These are phyloP conservation scores for Cebidichthys violaceus DNA, from an alignment of 2,113 vertebrate genomes.

Conservation along the genomic window DNA sequence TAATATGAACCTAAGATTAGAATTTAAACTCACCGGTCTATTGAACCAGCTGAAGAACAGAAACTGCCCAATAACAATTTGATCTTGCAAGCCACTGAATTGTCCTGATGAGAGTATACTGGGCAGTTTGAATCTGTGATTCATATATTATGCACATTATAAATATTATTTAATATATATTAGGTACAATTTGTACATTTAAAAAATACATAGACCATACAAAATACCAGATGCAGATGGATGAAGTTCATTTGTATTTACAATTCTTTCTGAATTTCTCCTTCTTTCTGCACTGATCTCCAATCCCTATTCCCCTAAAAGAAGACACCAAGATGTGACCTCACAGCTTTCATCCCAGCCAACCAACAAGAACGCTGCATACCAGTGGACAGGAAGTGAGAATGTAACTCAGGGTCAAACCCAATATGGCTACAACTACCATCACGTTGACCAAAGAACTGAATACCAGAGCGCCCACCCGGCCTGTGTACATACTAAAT, in stretches of 20 bases:
- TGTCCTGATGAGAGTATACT: background rate
- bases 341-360: slow-evolving; percentile 34
- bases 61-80: background rate
- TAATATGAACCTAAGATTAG: background rate
- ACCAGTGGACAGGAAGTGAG: slow-evolving; percentile 57
- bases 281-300: slow-evolving; percentile 4
- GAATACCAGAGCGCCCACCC: slow-evolving; percentile 57
- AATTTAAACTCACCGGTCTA: background rate
- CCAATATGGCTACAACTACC: slow-evolving; percentile 77
- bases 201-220: background rate
- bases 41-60: background rate
- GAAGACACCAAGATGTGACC: slow-evolving; percentile 51
- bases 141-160: background rate
- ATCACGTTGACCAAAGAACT: slow-evolving; percentile 78
- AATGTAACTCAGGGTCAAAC: slow-evolving; percentile 62
- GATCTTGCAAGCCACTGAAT: background rate
- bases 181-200: background rate
- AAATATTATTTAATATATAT: too few relatives aligned
- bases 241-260: slow-evolving; percentile 15
- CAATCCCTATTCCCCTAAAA: slow-evolving; percentile 1
- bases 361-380: slow-evolving; percentile 40
- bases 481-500: slow-evolving; percentile 37
- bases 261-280: slow-evolving; percentile 26
- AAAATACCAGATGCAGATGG: background rate
- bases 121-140: background rate